These are phyloP conservation scores for Pseudomyrmex flavicornis DNA, from an alignment of 1,140 invertebrate species.

Conservation along the genomic window DNA sequence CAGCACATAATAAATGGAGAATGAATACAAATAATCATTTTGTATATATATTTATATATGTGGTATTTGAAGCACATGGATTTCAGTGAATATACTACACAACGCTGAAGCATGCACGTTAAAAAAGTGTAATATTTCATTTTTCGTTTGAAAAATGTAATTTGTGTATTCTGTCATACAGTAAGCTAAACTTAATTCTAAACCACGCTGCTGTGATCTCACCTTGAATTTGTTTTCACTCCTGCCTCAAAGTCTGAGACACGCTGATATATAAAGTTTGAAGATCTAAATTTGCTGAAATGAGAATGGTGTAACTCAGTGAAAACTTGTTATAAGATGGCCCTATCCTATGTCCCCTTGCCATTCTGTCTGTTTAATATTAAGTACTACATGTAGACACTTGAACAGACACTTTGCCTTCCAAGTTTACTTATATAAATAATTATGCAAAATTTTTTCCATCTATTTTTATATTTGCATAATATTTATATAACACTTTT, in stretches of 20 bases:
- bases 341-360: constrained; percentile 83
- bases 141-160: constrained; percentile 74
- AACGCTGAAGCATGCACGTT: constrained; percentile 81
- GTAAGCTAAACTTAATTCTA: constrained; percentile 84
- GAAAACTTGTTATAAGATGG: constrained; percentile 80
- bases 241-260: constrained; percentile 87
- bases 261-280: constrained; percentile 87
- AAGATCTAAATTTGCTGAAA: constrained; percentile 88
- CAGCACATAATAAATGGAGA: constrained; percentile 69
- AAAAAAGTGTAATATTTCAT: constrained; percentile 74
- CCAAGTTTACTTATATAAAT: constrained; percentile 48
- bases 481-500: constrained; percentile 25
- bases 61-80: constrained; percentile 75
- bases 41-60: constrained; percentile 64
- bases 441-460: constrained; percentile 21
- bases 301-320: constrained; percentile 84
- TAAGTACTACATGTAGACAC: constrained; percentile 64
- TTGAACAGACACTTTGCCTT: constrained; percentile 36
- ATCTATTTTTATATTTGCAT: constrained; percentile 30
- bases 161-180: constrained; percentile 80
- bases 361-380: constrained; percentile 83
- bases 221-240: constrained; percentile 87
- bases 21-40: constrained; percentile 67
- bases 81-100: constrained; percentile 76
- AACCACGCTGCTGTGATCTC: constrained; percentile 84